Conservation (phyloP, 30 jellyfish, hydroid and myxozoan species). For the Chrysaora quinquecirrha region DNA sequence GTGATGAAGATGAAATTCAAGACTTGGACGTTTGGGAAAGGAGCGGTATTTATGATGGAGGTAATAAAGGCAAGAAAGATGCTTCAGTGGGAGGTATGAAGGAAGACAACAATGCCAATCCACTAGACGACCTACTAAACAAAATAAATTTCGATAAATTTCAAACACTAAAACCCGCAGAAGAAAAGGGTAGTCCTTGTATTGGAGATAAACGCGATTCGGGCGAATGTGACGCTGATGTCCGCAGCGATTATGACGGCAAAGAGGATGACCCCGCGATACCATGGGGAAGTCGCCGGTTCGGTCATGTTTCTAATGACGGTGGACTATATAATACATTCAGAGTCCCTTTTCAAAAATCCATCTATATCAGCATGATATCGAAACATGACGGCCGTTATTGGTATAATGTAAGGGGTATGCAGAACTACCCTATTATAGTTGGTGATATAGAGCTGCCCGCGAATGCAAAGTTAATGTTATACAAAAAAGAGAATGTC, state of each 20-base stretch:
- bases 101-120: too few species aligned
- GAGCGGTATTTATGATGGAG: background rate
- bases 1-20: background rate
- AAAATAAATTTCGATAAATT: background rate
- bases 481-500: conserved; percentile 54
- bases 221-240: conserved; percentile 1
- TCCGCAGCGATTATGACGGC: conserved; percentile 28
- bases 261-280: conserved; percentile 21
- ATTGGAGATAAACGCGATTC: conserved; percentile 27
- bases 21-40: background rate
- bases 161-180: background rate
- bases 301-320: conserved; percentile 76
- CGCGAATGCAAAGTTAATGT: conserved; percentile 33
- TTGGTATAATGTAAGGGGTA: conserved; percentile 85
- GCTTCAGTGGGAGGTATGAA: too few species aligned
- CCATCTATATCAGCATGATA: conserved; percentile 50
- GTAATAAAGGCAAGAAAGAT: background rate
- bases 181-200: background rate
- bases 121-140: background rate
- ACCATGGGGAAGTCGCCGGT: conserved; percentile 88
- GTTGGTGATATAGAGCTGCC: conserved; percentile 87
- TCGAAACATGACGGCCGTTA: conserved; percentile 50
- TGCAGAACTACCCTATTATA: conserved; percentile 65
- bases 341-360: conserved; percentile 75
- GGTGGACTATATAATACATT: conserved; percentile 83